Base-by-base conservation (phyloP, 2,113 vertebrate species). In the Emydocephalus ijimae region DNA sequence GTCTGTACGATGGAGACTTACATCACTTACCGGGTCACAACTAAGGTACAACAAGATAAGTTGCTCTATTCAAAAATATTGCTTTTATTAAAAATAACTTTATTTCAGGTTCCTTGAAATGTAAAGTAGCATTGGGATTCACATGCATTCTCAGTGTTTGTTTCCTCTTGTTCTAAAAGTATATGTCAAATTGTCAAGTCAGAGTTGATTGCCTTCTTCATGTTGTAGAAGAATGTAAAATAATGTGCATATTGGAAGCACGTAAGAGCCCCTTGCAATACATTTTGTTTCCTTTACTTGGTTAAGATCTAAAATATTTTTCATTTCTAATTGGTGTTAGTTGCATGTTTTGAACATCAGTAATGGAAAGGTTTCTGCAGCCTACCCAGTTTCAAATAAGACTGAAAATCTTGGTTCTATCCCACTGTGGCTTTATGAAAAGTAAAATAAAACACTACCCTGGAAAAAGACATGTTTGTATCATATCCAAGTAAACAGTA, bases 1-100 rank as follows among this genome's bases (percentile, higher is more conserved):
- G 98, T 99, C 45, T 99, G 98, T 93, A 99, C 99, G 1, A 99
- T 99, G 99, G 99, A 99, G 96, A 99, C 99, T 0, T 99, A 99
- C 93, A 99, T 99, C 97, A 99, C 99, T 0, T 99, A 99, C 95
- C 98, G 98, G 95, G 98, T 99, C 96, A 98, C 98, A 91, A 99
- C 99, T 92, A 99, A 99, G 98, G 99, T 99, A 96, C 23, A 54
- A 21, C 92, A 96, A 55, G 86, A 5, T 48, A 89, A 14, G 0
- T 0, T 87, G 92, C 0, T 86, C 39, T 91, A n/a, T 12, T 26
- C 0, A 1, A 50, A 81, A 81, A 34, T 5, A 1, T 1, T 48
- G 52, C 0, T 88, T 95, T 39, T 85, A 64, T 21, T 43, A 43
- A 43, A 43, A 81, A 39, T 34, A 81, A 21, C n/a, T 81, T 29